phyloP scores from a whole-genome alignment of 2,888 invertebrate genomes.

The Nomada lathburiana region DNA sequence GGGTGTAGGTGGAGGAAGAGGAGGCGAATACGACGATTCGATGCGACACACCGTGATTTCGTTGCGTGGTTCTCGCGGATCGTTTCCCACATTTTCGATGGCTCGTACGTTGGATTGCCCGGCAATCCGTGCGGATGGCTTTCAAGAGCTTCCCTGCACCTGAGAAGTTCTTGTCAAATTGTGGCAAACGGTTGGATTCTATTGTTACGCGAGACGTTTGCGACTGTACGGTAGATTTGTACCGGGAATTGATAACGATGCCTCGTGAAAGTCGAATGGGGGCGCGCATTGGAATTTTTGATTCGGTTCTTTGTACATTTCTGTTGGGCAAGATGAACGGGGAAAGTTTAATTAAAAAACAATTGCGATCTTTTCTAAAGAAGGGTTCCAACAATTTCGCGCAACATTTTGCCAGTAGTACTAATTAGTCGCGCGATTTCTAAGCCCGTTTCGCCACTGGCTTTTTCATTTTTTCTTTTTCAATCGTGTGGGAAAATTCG shows the following conservation, averaged over 20 bases:
- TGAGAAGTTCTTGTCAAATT: not conserved
- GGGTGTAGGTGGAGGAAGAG: not conserved
- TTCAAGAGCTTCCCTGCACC: not conserved
- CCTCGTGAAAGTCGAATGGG: not conserved
- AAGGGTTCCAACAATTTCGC: too few species aligned
- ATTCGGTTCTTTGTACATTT: not conserved
- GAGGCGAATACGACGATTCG: conserved; percentile 17
- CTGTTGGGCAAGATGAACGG: too few species aligned
- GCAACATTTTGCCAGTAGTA: too few species aligned
- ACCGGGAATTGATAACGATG: not conserved
- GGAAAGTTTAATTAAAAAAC: too few species aligned
- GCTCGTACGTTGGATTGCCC: not conserved
- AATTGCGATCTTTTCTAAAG: too few species aligned
- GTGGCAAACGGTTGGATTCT: not conserved
- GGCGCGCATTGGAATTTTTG: not conserved
- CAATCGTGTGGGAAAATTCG: too few species aligned
- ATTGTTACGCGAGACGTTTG: not conserved
- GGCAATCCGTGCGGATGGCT: conserved; percentile 2
- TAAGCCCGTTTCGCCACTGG: too few species aligned
- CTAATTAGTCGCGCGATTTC: too few species aligned
- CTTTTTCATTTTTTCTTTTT: too few species aligned
- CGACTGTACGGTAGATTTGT: not conserved
- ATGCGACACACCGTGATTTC: conserved; percentile 32
- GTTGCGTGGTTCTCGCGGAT: conserved; percentile 11
- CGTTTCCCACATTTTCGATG: conserved; percentile 20